Evolutionary conservation across 30 jellyfish, hydroid and myxozoan species (phyloP).

Genomic region (Phacellophora camtschatica): DNA sequence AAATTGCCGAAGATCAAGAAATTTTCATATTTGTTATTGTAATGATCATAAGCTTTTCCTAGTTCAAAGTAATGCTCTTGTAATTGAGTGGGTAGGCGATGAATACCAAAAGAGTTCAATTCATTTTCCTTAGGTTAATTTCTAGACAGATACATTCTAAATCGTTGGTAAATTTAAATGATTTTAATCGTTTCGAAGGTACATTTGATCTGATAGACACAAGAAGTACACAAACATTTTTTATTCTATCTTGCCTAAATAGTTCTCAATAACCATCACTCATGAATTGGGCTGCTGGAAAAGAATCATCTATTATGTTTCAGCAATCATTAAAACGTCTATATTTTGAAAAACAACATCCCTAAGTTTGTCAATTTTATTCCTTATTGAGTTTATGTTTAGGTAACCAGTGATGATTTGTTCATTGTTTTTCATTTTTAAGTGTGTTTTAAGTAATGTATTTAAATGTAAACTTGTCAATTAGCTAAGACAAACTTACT

Average conservation of each 20-base stretch:
- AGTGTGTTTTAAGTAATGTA: too few species aligned
- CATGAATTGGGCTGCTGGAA: not conserved
- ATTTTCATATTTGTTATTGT: not conserved
- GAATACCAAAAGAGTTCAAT: not conserved
- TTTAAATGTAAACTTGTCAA: too few species aligned
- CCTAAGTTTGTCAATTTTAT: too few species aligned
- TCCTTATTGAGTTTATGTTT: too few species aligned
- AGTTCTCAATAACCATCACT: not conserved
- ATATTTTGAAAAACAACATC: too few species aligned
- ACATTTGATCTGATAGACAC: too few species aligned
- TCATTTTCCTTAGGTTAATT: not conserved
- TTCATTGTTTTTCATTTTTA: too few species aligned
- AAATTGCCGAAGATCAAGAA: slow-evolving; percentile 3
- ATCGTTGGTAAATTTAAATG: not conserved
- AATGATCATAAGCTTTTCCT: slow-evolving; percentile 1
- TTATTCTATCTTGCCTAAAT: not conserved
- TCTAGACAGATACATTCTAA: not conserved
- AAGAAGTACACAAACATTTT: not conserved
- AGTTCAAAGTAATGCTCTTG: not conserved
- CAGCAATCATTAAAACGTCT: not conserved
- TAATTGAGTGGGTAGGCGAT: slow-evolving; percentile 19
- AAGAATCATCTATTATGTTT: not conserved
- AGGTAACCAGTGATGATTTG: too few species aligned
- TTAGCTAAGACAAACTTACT: too few species aligned
- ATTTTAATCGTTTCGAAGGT: not conserved